Evolutionary conservation across 2,113 vertebrate species (phyloP), one percentile per base, ranked within the genome.

Genomic region (Perca fluviatilis): DNA sequence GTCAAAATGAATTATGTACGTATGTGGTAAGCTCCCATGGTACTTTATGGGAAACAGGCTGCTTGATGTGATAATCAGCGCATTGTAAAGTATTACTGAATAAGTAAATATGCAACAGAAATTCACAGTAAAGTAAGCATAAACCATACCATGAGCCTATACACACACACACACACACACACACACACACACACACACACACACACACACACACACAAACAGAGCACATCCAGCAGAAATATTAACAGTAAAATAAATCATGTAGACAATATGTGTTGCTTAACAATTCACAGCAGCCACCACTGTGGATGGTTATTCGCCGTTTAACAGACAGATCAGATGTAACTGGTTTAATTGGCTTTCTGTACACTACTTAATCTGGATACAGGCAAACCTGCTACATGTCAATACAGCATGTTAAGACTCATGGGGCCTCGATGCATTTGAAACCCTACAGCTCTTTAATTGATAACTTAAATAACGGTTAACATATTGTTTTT

Each of bases 331-430:
- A 43, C 3, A 25, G 10, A 14, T 21, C 3, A 25, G 10, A 14
- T 21, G 0, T 21, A 21, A 64, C 16, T 14, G 11, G 3, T 18
- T 64, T 78, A 84, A 83, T 57, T 74, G 62, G 60, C 21, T 83
- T 68, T 33, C 43, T 79, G 27, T 67, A 15, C 74, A 67, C 10
- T 78, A 43, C 23, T 76, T 73, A n/a, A 86, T 72, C 61, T 50
- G 33, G 69, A 74, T 16, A 50, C 66, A 72, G 23, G 15, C 58
- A 65, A 63, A 64, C 62, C 77, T 84, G 76, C 69, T 63, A 30
- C 70, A 51, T 49, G 47, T 51, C 54, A 49, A 1, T 19, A 50
- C 50, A 67, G 53, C 61, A 4, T 21, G 23, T 7, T 13, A 18
- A 62, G 40, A 16, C 14, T 23, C 8, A 6, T 3, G 1, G 19